phyloP scores from a whole-genome alignment of 2,888 invertebrate species.

The Hyalella azteca region DNA sequence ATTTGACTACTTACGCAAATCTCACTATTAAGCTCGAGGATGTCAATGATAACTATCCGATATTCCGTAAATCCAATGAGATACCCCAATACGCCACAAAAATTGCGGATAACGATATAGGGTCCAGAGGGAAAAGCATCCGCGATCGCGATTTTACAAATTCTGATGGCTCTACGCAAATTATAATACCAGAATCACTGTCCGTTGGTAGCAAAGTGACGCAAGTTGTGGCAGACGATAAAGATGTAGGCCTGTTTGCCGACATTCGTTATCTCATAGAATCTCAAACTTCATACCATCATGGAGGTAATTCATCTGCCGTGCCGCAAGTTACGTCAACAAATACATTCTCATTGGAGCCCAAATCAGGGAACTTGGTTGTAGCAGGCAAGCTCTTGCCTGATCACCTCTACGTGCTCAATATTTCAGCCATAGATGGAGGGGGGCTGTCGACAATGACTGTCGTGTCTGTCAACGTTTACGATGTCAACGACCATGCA shows the following conservation, averaged over 20 bases:
- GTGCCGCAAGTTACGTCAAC: neutral
- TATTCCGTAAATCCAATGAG: constrained; percentile 40
- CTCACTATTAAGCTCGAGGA: constrained; percentile 76
- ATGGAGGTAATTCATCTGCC: neutral
- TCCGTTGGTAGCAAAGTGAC: constrained; percentile 51
- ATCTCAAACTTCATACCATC: constrained; percentile 40
- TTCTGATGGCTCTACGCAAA: constrained; percentile 36
- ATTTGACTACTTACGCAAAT: constrained; percentile 76
- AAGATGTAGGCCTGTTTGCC: constrained; percentile 43
- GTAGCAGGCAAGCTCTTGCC: constrained; percentile 46
- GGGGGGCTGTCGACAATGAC: constrained; percentile 76
- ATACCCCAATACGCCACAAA: constrained; percentile 7
- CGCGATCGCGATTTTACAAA: constrained; percentile 20
- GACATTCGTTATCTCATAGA: constrained; percentile 47
- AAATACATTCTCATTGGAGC: constrained; percentile 46
- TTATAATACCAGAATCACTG: constrained; percentile 50
- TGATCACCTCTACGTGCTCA: constrained; percentile 68
- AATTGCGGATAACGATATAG: neutral
- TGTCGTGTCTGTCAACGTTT: constrained; percentile 73
- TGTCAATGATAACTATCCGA: constrained; percentile 76
- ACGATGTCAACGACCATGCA: constrained; percentile 77
- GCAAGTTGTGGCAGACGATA: constrained; percentile 49
- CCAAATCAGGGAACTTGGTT: constrained; percentile 46
- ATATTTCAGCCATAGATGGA: constrained; percentile 77
- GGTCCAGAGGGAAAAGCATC: neutral